phyloP scores from a whole-genome alignment of 2,113 vertebrate genomes.

The Gavia stellata region DNA sequence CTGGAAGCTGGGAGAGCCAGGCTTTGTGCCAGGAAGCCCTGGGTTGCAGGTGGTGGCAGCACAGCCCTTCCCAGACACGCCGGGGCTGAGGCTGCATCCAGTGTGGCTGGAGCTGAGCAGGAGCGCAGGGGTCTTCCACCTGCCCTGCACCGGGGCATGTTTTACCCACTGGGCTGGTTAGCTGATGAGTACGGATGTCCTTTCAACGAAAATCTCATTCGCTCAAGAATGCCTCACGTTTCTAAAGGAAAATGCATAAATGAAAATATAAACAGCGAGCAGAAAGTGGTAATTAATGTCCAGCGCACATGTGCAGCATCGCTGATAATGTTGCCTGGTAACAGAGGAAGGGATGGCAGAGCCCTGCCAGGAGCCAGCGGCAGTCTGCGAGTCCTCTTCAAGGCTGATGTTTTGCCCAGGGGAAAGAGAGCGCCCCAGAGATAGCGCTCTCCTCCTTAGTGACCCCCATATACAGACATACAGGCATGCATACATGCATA shows the following conservation, averaged over 20 bases:
- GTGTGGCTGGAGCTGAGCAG: neutral
- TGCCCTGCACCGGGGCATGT: accelerated
- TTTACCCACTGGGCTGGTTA: accelerated
- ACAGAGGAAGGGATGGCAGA: slow-evolving; percentile 4
- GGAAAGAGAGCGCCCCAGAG: neutral
- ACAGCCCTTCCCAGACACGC: neutral
- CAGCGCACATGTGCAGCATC: neutral
- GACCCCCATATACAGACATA: neutral
- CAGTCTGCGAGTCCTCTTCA: neutral
- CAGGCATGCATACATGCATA: neutral
- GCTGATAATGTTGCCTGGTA: slow-evolving; percentile 57
- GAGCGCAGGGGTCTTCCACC: neutral
- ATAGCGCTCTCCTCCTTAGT: neutral
- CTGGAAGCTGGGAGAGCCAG: neutral
- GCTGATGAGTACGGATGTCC: neutral
- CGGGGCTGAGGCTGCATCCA: neutral
- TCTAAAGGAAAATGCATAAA: neutral
- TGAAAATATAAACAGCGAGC: neutral
- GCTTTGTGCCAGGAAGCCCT: accelerated
- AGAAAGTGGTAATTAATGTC: slow-evolving; percentile 25
- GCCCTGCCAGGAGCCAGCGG: neutral
- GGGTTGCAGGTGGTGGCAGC: neutral
- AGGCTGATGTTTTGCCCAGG: neutral
- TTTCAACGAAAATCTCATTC: neutral
- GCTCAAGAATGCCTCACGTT: neutral